Conservation (phyloP, 1,140 invertebrate genomes). For the Temnothorax longispinosus region DNA sequence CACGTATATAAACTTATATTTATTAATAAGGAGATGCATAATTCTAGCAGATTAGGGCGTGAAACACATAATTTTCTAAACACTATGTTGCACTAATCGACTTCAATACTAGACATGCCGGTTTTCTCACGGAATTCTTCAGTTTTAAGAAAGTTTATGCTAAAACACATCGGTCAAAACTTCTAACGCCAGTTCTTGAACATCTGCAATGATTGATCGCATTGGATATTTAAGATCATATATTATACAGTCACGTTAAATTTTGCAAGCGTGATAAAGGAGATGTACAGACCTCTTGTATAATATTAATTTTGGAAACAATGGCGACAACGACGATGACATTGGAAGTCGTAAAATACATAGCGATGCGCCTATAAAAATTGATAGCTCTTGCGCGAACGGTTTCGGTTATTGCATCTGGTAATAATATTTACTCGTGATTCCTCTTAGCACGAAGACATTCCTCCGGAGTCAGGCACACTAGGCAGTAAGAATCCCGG, state of each 20-base stretch:
- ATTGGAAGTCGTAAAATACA: neutral
- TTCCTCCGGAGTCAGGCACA: neutral
- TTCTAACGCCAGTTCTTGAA: neutral
- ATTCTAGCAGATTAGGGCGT: neutral
- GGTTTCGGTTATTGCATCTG: conserved; percentile 21
- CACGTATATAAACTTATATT: neutral
- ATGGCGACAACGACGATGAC: neutral
- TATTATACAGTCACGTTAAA: neutral
- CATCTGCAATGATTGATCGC: neutral
- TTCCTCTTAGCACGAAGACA: neutral
- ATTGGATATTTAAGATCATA: neutral
- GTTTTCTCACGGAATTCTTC: conserved; percentile 12
- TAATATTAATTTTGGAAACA: neutral
- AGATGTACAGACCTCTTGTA: neutral
- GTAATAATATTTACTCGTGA: conserved; percentile 3
- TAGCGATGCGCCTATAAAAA: conserved; percentile 2
- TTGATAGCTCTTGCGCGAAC: neutral
- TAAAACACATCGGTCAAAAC: neutral
- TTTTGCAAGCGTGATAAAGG: neutral
- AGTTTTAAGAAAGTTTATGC: neutral
- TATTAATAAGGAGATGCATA: neutral
- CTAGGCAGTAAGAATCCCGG: conserved; percentile 7
- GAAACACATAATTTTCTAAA: conserved; percentile 8
- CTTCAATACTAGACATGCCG: neutral
- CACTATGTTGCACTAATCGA: neutral